Percentiles rank a stretch among this genome's conserved stretches.
phyloP scores from a whole-genome alignment of 2,888 invertebrate species.

The Branchinecta sandiegonensis region DNA sequence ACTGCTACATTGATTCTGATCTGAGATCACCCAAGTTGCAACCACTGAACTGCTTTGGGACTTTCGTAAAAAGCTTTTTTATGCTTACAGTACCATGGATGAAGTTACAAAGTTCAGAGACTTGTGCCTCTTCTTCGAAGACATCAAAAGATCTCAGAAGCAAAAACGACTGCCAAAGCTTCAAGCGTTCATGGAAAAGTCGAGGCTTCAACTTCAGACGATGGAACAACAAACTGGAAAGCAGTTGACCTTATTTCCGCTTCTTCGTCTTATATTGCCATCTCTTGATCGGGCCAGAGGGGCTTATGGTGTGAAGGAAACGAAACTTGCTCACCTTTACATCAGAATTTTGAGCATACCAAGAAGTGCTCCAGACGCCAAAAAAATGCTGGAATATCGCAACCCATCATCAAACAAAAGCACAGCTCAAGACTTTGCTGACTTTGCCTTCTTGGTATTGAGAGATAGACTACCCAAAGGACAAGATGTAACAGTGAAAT shows the following conservation, averaged over 20 bases:
- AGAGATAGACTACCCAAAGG: slow-evolving; percentile 38
- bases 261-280: slow-evolving; percentile 64
- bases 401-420: slow-evolving; percentile 40
- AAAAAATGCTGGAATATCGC: slow-evolving; percentile 42
- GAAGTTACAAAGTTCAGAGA: background rate
- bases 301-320: slow-evolving; percentile 68
- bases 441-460: slow-evolving; percentile 56
- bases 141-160: background rate
- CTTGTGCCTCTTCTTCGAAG: slow-evolving; percentile 1
- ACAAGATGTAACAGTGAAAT: slow-evolving; percentile 47
- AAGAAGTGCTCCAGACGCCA: slow-evolving; percentile 45
- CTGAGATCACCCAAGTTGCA: background rate
- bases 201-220: background rate
- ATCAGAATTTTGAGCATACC: slow-evolving; percentile 57
- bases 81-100: background rate
- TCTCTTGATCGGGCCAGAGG: slow-evolving; percentile 59
- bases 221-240: background rate
- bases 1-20: background rate
- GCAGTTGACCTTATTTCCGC: slow-evolving; percentile 40
- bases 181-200: background rate
- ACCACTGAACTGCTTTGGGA: slow-evolving; percentile 1
- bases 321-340: slow-evolving; percentile 53
- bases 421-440: slow-evolving; percentile 59
- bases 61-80: background rate
- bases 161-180: background rate